A percentile compares a stretch with the other conserved stretches of the same genome.
These are phyloP conservation scores for Rhipidura dahli DNA, from an alignment of 2,113 vertebrate genomes.

Conservation along the genomic window DNA sequence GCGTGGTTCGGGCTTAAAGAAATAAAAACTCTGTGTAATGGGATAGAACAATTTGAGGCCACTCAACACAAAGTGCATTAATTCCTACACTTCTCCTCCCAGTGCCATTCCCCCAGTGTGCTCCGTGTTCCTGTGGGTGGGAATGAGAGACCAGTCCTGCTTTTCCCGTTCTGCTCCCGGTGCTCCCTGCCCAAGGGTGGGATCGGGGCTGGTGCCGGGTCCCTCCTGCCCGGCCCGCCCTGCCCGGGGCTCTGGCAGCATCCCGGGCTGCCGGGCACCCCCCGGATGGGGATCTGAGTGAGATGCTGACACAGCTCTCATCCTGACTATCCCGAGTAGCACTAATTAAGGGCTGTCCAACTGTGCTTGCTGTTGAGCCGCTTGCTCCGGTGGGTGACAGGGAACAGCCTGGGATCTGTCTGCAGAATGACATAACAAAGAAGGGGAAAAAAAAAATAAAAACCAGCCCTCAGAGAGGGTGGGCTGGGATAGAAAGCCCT, in stretches of 20 bases:
- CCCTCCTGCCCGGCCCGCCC: rapidly evolving
- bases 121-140: slow-evolving; percentile 40
- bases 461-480: slow-evolving; percentile 26
- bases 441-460: slow-evolving; percentile 42
- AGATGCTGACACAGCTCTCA: slow-evolving; percentile 86
- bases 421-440: slow-evolving; percentile 90
- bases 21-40: slow-evolving; percentile 23
- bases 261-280: neutral
- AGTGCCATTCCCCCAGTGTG: neutral
- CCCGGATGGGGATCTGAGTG: slow-evolving; percentile 27
- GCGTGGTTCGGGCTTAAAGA: neutral
- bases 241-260: neutral
- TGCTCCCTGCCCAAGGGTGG: slow-evolving; percentile 40
- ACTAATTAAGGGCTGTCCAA: slow-evolving; percentile 97
- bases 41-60: slow-evolving; percentile 39
- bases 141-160: slow-evolving; percentile 64
- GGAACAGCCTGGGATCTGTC: slow-evolving; percentile 94
- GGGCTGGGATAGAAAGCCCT: slow-evolving; percentile 72
- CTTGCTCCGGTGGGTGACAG: slow-evolving; percentile 87
- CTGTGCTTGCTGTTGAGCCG: slow-evolving; percentile 84
- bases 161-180: slow-evolving; percentile 72
- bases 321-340: slow-evolving; percentile 87
- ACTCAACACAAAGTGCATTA: slow-evolving; percentile 36
- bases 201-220: neutral
- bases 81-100: slow-evolving; percentile 33